These are phyloP conservation scores for Machimus rusticus DNA, from an alignment of 2,888 invertebrate species.

Conservation along the genomic window DNA sequence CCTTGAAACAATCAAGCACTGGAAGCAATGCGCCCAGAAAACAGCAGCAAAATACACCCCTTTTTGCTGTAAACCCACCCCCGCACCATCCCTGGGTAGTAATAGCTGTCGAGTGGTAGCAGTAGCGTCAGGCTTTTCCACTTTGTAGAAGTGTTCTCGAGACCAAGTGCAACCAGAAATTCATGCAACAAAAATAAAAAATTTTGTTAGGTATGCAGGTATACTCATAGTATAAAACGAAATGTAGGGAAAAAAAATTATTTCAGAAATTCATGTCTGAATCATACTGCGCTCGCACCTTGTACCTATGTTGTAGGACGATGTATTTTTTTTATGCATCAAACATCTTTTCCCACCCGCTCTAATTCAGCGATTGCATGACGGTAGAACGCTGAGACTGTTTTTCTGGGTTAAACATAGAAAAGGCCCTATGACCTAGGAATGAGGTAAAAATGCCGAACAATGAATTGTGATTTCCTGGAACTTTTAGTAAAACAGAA, in stretches of 20 bases:
- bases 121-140: background rate
- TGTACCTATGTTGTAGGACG: background rate
- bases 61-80: background rate
- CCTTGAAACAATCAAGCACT: background rate
- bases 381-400: background rate
- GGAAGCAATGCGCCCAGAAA: background rate
- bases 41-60: background rate
- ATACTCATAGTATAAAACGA: background rate
- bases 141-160: background rate
- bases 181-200: background rate
- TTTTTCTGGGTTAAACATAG: background rate
- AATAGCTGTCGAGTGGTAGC: background rate
- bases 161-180: slow-evolving; percentile 10
- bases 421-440: background rate
- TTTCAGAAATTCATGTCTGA: slow-evolving; percentile 2
- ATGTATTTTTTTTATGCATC: background rate
- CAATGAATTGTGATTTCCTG: slow-evolving; percentile 21
- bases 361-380: slow-evolving; percentile 4
- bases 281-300: background rate
- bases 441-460: slow-evolving; percentile 15
- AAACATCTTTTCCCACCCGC: background rate
- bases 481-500: slow-evolving; percentile 14
- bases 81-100: background rate
- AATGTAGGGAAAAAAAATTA: slow-evolving; percentile 6
- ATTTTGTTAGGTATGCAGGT: background rate